Evolutionary conservation across 2,113 vertebrate genomes (phyloP), one percentile per base, ranked within the genome.

Genomic region (Hypocryptadius cinnamomeus): DNA sequence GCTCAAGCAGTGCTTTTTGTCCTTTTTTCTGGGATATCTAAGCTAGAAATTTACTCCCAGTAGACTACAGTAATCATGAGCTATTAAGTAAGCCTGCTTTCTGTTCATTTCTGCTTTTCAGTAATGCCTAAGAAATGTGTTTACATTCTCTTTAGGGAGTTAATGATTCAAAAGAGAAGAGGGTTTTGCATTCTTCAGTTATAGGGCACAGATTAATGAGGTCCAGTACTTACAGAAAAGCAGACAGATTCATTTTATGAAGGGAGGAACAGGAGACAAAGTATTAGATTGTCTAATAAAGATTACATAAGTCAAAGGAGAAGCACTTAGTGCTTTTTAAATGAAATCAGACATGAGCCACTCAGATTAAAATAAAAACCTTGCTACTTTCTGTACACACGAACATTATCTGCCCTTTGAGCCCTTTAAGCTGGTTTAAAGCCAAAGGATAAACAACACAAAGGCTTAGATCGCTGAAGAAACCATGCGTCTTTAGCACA

Each of bases 241-340:
- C 77, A 95, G 86, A 90, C 53, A 87, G 37, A 93, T 93, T 71
- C 21, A 71, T 94, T 90, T 95, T 86, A 66, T 63, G 79, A 53
- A 71, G n/a, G 53, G 56, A 90, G 89, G 31, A 88, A 72, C 4
- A 28, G 42, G 54, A 90, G 71, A 76, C 57, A 82, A 95, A 79
- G 51, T 77, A 91, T 95, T 93, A 95, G 59, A 77, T 78, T 88
- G 72, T 80, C 92, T 93, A 93, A 93, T 81, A 89, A 74, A 78
- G 70, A 94, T 85, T 86, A 92, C 48, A 69, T 86, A 93, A 92
- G 21, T 90, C 71, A 84, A 73, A 89, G 25, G 33, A 94, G 65
- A 93, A 94, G 88, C 73, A 92, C 74, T 96, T 87, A 91, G 66
- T 40, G 31, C 31, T 79, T 61, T 90, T 87, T 54, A 89, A 95